Percentiles rank a stretch among this genome's conserved stretches.
phyloP scores from a whole-genome alignment of 1,140 invertebrate genomes.

The Tetragnatha versicolor region DNA sequence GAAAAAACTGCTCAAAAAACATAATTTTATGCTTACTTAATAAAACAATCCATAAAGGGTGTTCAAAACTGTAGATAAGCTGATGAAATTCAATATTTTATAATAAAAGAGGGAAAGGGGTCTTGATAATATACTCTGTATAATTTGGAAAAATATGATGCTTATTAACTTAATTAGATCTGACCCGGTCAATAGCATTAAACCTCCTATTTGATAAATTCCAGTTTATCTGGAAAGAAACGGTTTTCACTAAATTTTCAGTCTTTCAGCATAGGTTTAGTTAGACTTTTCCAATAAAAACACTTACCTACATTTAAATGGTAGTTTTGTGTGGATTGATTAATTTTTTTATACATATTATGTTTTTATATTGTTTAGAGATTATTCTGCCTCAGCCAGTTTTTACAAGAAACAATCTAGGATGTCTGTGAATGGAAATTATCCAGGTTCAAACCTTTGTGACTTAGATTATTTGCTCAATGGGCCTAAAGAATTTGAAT shows the following conservation, averaged over 20 bases:
- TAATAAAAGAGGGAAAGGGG: no score
- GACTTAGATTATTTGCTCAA: conserved; percentile 19
- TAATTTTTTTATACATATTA: background rate
- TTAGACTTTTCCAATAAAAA: background rate
- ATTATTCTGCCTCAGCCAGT: conserved; percentile 69
- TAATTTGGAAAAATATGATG: no score
- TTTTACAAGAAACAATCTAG: conserved; percentile 62
- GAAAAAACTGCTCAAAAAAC: no score
- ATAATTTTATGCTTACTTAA: no score
- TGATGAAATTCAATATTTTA: no score
- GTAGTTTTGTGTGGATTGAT: no score
- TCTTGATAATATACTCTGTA: no score
- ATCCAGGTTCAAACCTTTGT: conserved; percentile 41
- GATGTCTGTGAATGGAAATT: conserved; percentile 38
- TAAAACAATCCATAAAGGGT: no score
- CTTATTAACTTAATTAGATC: no score
- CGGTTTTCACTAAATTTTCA: background rate
- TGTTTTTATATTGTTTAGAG: conserved; percentile 63
- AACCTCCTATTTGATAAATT: background rate
- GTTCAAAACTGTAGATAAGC: no score
- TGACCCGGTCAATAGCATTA: no score
- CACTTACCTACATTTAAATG: no score
- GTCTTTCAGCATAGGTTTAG: background rate
- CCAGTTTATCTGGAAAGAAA: background rate
- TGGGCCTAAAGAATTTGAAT: background rate